A percentile compares a stretch with the other conserved stretches of the same genome.
Evolutionary conservation across 2,113 vertebrate species (phyloP).

Genomic region (Cottus gobio): DNA sequence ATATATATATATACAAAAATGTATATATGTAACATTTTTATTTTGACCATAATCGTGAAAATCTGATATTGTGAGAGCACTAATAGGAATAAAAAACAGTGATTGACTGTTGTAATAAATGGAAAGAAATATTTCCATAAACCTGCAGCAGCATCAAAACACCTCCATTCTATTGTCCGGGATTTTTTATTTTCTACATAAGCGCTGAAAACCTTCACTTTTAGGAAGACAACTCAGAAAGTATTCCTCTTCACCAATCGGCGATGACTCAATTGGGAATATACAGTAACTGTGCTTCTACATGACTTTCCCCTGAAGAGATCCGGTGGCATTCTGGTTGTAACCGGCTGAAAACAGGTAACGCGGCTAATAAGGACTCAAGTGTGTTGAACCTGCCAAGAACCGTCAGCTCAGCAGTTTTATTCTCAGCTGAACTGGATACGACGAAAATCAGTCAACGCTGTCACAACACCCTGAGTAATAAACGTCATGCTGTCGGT

Average conservation of each 20-base stretch:
- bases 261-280: background rate
- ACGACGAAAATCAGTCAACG: constrained; percentile 1
- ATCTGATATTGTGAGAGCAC: background rate
- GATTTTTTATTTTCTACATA: background rate
- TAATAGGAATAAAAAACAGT: background rate
- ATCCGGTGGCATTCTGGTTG: background rate
- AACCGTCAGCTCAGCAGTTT: constrained; percentile 18
- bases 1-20: no score
- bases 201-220: background rate
- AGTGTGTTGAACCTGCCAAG: constrained; percentile 36
- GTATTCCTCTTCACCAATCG: background rate
- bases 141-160: no score
- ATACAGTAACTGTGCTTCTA: background rate
- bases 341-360: background rate
- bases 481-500: background rate
- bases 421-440: constrained; percentile 23
- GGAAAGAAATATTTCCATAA: no score
- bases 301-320: background rate
- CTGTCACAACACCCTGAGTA: constrained; percentile 32
- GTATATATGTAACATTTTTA: background rate
- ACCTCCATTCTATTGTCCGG: no score
- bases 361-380: constrained; percentile 26
- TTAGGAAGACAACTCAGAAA: background rate
- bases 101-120: background rate
- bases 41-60: background rate